Evolutionary conservation across 2,888 invertebrate genomes (phyloP).

Genomic region (Eupithecia dodoneata): DNA sequence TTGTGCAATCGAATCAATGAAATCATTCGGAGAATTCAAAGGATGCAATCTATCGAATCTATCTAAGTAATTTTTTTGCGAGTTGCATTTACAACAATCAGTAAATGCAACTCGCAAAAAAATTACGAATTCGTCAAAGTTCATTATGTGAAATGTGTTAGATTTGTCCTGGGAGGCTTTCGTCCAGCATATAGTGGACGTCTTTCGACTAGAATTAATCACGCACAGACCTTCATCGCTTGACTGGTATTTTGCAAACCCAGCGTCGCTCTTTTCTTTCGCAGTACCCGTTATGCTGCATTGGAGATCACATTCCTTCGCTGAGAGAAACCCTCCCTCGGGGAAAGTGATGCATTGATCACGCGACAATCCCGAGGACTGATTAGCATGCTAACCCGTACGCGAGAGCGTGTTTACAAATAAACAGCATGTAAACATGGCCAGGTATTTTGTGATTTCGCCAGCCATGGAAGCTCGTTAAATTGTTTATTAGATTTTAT

Average conservation of each 20-base stretch:
- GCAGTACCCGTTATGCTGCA: neutral
- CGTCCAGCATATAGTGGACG: too few species aligned
- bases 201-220: neutral
- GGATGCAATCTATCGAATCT: neutral
- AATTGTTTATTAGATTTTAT: conserved; percentile 6
- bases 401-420: conserved; percentile 40
- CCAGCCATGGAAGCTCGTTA: conserved; percentile 27
- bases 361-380: conserved; percentile 71
- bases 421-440: conserved; percentile 32
- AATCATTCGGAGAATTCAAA: neutral
- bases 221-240: neutral
- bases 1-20: neutral
- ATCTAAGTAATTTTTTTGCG: neutral
- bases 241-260: neutral
- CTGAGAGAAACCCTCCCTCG: conserved; percentile 71
- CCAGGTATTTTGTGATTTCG: conserved; percentile 39
- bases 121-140: neutral
- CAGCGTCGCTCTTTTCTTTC: neutral
- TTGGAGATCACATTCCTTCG: conserved; percentile 25
- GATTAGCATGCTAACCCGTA: conserved; percentile 61
- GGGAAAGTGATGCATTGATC: conserved; percentile 80
- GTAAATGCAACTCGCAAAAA: neutral
- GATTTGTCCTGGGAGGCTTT: too few species aligned
- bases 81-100: neutral
- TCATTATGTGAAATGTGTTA: too few species aligned